These are phyloP conservation scores for Catagonus wagneri DNA, from an alignment of 2,113 vertebrate species.

Conservation along the genomic window DNA sequence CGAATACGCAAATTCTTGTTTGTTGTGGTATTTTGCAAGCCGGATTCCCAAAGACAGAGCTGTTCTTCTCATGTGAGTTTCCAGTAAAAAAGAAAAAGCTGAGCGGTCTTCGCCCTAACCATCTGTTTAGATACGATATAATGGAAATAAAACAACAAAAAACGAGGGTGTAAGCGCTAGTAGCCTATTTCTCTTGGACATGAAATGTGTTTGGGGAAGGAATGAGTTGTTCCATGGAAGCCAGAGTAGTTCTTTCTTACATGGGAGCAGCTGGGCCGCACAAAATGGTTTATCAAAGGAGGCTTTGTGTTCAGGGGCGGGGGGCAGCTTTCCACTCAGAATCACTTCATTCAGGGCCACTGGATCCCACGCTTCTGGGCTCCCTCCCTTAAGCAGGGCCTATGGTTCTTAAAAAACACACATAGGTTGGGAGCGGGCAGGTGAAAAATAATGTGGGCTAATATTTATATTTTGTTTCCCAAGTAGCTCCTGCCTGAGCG, in stretches of 20 bases:
- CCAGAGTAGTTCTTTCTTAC: not conserved
- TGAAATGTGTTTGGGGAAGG: not conserved
- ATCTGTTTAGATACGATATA: not conserved
- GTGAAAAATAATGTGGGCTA: not conserved
- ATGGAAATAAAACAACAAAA: not conserved
- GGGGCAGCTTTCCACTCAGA: slow-evolving; percentile 51
- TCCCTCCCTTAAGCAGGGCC: not conserved
- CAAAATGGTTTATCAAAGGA: slow-evolving; percentile 33
- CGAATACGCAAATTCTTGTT: not conserved
- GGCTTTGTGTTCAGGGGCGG: slow-evolving; percentile 41
- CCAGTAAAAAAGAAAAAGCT: not conserved
- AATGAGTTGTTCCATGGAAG: not conserved
- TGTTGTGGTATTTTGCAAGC: not conserved
- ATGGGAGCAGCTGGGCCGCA: slow-evolving; percentile 9
- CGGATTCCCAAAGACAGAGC: not conserved
- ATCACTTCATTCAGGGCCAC: not conserved
- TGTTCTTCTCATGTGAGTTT: not conserved
- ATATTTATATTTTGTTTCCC: not conserved
- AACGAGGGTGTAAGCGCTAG: not conserved
- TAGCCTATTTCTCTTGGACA: not conserved
- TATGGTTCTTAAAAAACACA: not conserved
- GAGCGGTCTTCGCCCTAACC: not conserved
- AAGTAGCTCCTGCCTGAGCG: not conserved
- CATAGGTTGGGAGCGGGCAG: not conserved
- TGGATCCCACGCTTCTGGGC: not conserved